Conservation (phyloP, 2,113 vertebrate species). For the Sciurus niger region DNA sequence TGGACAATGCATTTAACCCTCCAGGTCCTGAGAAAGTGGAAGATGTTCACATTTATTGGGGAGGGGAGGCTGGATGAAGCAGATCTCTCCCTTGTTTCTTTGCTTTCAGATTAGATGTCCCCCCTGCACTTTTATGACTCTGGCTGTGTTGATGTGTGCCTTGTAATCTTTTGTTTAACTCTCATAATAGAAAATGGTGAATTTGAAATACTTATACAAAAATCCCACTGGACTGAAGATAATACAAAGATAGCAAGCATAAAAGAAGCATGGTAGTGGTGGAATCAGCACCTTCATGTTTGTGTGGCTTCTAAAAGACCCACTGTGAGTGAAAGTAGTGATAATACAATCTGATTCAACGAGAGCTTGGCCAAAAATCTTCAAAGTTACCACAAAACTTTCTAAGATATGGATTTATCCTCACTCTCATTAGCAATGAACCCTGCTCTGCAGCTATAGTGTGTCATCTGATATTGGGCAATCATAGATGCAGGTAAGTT, state of each 20-base stretch:
- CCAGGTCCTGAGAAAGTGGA: not conserved
- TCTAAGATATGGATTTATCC: not conserved
- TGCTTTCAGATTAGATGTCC: not conserved
- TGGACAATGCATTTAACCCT: not conserved
- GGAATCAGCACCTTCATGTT: not conserved
- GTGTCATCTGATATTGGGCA: not conserved
- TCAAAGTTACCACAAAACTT: not conserved
- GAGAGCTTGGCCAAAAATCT: not conserved
- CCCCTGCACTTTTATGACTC: not conserved
- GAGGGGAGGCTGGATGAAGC: not conserved
- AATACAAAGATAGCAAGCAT: not conserved
- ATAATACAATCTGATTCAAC: not conserved
- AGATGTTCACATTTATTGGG: too few species aligned
- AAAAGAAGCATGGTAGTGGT: not conserved
- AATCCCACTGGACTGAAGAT: not conserved
- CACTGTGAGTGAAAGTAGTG: not conserved
- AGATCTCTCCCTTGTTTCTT: not conserved
- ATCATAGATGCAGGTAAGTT: rapidly evolving
- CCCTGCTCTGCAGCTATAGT: not conserved
- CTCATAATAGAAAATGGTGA: not conserved
- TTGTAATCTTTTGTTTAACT: not conserved
- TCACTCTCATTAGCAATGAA: not conserved
- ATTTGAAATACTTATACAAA: not conserved
- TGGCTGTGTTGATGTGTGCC: not conserved
- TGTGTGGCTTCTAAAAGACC: not conserved